Percentiles rank a stretch among this genome's conserved stretches.
Evolutionary conservation across 2,888 invertebrate genomes (phyloP).

Genomic region (Podotricha telesiphe): DNA sequence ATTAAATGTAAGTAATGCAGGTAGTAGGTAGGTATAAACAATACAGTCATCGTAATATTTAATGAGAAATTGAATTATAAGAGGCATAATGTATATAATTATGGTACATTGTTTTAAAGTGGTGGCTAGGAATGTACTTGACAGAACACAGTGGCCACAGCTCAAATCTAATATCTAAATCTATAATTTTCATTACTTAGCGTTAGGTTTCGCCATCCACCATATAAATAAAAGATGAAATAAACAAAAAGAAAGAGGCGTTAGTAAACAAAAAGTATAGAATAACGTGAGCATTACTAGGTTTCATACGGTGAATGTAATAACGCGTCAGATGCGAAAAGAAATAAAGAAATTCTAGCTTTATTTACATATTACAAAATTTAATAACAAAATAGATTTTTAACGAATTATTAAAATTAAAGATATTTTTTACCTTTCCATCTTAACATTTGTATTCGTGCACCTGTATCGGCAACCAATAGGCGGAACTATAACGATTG

Average conservation of each 20-base stretch:
- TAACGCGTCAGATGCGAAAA: background rate
- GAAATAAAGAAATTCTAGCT: background rate
- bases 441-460: conserved; percentile 13
- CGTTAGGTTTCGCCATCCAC: background rate
- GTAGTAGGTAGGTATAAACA: no score
- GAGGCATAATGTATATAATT: no score
- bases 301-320: background rate
- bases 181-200: no score
- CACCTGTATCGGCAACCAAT: conserved; percentile 60
- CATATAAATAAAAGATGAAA: background rate
- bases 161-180: no score
- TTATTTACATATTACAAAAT: no score
- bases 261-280: background rate
- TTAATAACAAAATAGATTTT: background rate
- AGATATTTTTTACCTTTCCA: background rate
- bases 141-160: no score
- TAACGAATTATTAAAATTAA: background rate
- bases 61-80: no score
- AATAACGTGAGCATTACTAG: background rate
- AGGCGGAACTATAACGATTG: conserved; percentile 67
- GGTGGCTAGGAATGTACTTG: no score
- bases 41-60: no score
- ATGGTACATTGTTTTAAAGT: no score
- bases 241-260: no score
- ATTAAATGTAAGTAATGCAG: no score